A percentile compares a stretch with the other conserved stretches of the same genome.
Evolutionary conservation across 53 echinoderm and acorn worm species (phyloP).

Genomic region (Henricia sp.): DNA sequence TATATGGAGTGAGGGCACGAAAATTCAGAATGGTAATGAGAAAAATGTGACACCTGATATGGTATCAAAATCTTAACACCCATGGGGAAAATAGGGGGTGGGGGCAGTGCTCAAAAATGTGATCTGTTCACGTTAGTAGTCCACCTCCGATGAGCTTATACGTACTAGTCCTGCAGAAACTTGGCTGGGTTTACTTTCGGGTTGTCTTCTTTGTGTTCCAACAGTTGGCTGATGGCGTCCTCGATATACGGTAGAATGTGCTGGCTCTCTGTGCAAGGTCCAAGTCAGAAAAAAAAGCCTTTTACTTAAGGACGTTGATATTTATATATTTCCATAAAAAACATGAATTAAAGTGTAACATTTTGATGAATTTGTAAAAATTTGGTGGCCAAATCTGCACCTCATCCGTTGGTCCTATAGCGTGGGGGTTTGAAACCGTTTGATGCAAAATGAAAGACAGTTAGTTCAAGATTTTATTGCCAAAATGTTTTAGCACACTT

Average conservation of each 20-base stretch:
- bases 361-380: too few relatives aligned
- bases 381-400: not conserved
- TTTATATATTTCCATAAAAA: not conserved
- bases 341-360: too few relatives aligned
- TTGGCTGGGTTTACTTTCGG: constrained; percentile 84
- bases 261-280: constrained; percentile 65
- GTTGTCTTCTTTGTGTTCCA: constrained; percentile 87
- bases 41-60: too few relatives aligned
- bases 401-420: not conserved
- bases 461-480: not conserved
- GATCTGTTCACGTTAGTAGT: too few relatives aligned
- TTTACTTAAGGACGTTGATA: not conserved
- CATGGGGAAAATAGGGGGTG: too few relatives aligned
- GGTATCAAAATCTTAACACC: too few relatives aligned
- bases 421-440: not conserved
- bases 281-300: not conserved
- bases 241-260: constrained; percentile 83
- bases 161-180: constrained; percentile 94
- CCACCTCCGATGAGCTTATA: too few relatives aligned
- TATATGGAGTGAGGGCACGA: too few relatives aligned
- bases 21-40: too few relatives aligned
- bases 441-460: not conserved
- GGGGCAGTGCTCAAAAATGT: too few relatives aligned
- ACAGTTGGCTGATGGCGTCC: constrained; percentile 85
- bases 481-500: too few relatives aligned